These are phyloP conservation scores for Conus betulinus DNA, from an alignment of 1,140 invertebrate genomes.

Conservation along the genomic window DNA sequence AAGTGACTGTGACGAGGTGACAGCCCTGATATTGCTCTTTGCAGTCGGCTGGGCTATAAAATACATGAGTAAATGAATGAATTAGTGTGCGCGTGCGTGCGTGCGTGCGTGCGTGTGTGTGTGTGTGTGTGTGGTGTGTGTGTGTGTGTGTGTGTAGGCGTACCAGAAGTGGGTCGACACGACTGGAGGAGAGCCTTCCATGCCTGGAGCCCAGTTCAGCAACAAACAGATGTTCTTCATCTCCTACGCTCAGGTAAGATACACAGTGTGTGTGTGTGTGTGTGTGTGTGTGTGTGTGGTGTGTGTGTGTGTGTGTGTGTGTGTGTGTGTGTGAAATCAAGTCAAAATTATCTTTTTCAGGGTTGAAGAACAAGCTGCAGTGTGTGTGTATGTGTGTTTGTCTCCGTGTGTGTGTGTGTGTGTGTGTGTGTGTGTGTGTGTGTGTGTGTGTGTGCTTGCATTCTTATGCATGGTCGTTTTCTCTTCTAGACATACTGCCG, in stretches of 20 bases:
- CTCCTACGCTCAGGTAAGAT: conserved; percentile 90
- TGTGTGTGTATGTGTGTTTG: background rate
- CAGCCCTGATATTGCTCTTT: background rate
- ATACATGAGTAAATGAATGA: background rate
- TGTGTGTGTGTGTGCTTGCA: background rate
- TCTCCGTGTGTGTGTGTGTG: background rate
- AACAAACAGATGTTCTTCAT: conserved; percentile 95
- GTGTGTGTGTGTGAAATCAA: background rate
- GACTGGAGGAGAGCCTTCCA: conserved; percentile 76
- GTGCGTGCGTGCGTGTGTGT: background rate
- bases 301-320: too few species aligned
- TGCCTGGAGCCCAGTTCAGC: conserved; percentile 89
- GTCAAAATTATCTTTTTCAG: background rate
- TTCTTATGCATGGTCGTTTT: background rate
- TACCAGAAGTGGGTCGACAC: conserved; percentile 80
- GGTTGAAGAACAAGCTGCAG: background rate
- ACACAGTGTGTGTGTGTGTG: background rate
- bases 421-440: background rate
- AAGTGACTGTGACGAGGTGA: too few species aligned
- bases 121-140: conserved; percentile 18
- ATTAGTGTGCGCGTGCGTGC: background rate
- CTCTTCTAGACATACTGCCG: background rate
- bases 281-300: background rate
- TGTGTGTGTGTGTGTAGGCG: conserved; percentile 76
- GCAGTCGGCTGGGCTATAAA: background rate